A percentile compares a stretch with the other conserved stretches of the same genome.
Conservation (phyloP, 2,113 vertebrate species). For the Bubo scandiacus region DNA sequence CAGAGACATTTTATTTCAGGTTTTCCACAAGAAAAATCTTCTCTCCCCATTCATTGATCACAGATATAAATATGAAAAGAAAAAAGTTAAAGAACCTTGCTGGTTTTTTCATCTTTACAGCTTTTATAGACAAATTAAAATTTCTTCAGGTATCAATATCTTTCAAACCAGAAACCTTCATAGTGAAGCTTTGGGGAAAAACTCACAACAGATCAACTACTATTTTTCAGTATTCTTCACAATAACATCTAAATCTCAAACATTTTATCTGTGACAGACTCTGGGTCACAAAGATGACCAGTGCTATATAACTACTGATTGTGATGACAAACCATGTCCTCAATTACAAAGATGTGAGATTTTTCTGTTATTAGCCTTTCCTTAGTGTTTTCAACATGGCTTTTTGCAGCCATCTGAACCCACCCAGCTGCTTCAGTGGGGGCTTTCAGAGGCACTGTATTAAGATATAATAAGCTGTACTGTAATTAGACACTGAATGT, state of each 20-base stretch:
- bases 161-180: neutral
- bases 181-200: neutral
- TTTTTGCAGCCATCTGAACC: neutral
- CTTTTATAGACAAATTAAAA: neutral
- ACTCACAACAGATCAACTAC: neutral
- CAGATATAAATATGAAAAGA: neutral
- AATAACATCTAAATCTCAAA: neutral
- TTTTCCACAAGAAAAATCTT: neutral
- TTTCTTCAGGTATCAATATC: neutral
- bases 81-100: neutral
- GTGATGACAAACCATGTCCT: neutral
- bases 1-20: neutral
- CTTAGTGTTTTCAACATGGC: neutral
- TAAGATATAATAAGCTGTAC: neutral
- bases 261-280: neutral
- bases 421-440: neutral
- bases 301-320: neutral
- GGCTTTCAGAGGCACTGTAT: neutral
- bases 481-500: neutral
- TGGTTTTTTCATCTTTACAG: neutral
- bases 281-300: neutral
- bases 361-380: neutral
- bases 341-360: neutral
- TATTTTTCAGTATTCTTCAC: neutral
- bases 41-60: neutral